Conservation (phyloP, 1,140 invertebrate genomes). For the Palaemon carinicauda region DNA sequence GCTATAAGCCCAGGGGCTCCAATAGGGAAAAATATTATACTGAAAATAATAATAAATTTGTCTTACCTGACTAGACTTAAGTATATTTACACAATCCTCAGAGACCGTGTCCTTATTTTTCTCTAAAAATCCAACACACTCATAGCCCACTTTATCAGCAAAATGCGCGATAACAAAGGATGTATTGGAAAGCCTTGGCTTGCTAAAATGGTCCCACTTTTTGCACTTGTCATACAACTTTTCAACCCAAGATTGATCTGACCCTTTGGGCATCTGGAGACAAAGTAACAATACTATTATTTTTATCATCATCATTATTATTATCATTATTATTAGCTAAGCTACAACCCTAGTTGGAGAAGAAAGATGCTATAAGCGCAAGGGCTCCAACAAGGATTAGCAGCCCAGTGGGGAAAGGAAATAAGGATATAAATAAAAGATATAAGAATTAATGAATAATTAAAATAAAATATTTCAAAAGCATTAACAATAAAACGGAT, state of each 20-base stretch:
- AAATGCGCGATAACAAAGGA: constrained; percentile 79
- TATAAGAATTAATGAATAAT: too few relatives aligned
- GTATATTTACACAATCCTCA: constrained; percentile 85
- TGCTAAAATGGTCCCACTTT: constrained; percentile 88
- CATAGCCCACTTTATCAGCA: constrained; percentile 85
- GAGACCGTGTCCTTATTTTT: constrained; percentile 97
- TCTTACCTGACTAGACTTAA: constrained; percentile 68
- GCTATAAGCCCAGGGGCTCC: too few relatives aligned
- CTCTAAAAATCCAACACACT: constrained; percentile 90
- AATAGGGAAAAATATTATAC: background rate
- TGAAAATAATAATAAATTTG: background rate
- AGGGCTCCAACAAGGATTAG: too few relatives aligned
- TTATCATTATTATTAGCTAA: too few relatives aligned
- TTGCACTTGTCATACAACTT: constrained; percentile 89
- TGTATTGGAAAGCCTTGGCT: constrained; percentile 85
- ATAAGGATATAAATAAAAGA: too few relatives aligned
- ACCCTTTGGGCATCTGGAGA: constrained; percentile 85
- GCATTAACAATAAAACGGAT: too few relatives aligned
- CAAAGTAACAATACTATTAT: background rate
- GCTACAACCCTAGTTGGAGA: too few relatives aligned
- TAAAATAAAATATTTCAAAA: too few relatives aligned
- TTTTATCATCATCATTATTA: too few relatives aligned
- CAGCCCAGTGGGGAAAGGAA: too few relatives aligned
- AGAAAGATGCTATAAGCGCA: too few relatives aligned
- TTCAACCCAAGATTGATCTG: constrained; percentile 89